Conservation (phyloP, 1,140 invertebrate species). For the Drosophila funebris region DNA sequence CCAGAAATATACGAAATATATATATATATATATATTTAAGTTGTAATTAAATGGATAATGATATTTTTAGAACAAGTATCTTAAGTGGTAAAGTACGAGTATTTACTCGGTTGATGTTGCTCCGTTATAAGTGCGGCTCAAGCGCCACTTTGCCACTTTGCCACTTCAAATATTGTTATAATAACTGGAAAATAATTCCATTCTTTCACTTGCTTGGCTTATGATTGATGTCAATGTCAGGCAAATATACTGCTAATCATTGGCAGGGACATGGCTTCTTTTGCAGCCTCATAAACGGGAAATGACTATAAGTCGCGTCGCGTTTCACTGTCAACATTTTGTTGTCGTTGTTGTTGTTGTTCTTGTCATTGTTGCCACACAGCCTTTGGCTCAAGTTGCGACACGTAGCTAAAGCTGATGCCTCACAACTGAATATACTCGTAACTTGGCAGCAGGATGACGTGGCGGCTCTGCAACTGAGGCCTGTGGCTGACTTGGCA, state of each 20-base stretch:
- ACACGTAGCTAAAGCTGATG: slow-evolving; percentile 53
- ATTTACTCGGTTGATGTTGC: neutral
- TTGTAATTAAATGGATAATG: neutral
- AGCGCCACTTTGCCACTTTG: slow-evolving; percentile 12
- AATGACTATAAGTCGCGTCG: neutral
- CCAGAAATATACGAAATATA: too few relatives aligned
- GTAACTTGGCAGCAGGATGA: slow-evolving; percentile 41
- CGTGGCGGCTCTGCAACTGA: slow-evolving; percentile 1
- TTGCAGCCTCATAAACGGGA: neutral
- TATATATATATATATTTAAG: neutral
- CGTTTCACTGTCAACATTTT: slow-evolving; percentile 46
- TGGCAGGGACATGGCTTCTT: slow-evolving; percentile 5
- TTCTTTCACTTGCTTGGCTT: neutral
- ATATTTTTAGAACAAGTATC: neutral
- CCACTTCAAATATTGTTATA: slow-evolving; percentile 23
- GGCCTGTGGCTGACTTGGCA: slow-evolving; percentile 60
- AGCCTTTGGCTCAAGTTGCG: slow-evolving; percentile 31
- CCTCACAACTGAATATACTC: slow-evolving; percentile 54
- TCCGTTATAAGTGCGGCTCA: neutral
- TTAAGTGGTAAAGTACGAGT: neutral
- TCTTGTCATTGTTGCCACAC: slow-evolving; percentile 16
- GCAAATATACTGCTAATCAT: slow-evolving; percentile 60
- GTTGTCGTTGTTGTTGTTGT: slow-evolving; percentile 7
- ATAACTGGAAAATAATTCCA: slow-evolving; percentile 21
- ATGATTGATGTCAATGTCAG: slow-evolving; percentile 63